These are phyloP conservation scores for Magallana nippona DNA, from an alignment of 2,888 invertebrate genomes.

Conservation along the genomic window DNA sequence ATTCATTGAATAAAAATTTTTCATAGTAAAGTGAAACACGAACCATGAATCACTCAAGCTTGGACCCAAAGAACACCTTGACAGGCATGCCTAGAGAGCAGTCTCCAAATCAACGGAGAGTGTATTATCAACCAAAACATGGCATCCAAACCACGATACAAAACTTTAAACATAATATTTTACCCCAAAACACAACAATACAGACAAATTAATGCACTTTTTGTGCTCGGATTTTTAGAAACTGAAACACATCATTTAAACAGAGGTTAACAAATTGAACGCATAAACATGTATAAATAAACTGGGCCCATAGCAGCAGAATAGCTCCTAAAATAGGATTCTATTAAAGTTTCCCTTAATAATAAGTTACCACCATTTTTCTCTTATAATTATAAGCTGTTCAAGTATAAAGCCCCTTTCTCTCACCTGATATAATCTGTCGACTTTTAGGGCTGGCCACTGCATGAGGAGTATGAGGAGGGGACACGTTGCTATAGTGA, in stretches of 20 bases:
- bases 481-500: conserved; percentile 44
- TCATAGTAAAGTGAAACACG: conserved; percentile 19
- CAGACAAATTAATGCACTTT: conserved; percentile 17
- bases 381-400: too few species aligned
- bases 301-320: too few species aligned
- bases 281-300: not conserved
- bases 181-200: not conserved
- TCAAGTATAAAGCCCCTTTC: too few species aligned
- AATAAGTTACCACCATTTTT: too few species aligned
- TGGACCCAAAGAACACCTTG: conserved; percentile 13
- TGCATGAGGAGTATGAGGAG: conserved; percentile 41
- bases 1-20: conserved; percentile 6
- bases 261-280: not conserved
- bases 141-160: conserved; percentile 4
- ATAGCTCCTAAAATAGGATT: too few species aligned
- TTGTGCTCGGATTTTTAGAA: not conserved
- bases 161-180: conserved; percentile 8
- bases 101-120: not conserved
- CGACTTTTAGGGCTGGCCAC: conserved; percentile 58
- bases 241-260: not conserved
- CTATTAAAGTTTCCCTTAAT: too few species aligned
- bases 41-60: conserved; percentile 27
- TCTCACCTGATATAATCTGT: conserved; percentile 53
- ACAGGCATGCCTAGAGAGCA: not conserved
- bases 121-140: conserved; percentile 21